phyloP scores from a whole-genome alignment of 1,140 invertebrate species.

The Matsumurasca onukii region DNA sequence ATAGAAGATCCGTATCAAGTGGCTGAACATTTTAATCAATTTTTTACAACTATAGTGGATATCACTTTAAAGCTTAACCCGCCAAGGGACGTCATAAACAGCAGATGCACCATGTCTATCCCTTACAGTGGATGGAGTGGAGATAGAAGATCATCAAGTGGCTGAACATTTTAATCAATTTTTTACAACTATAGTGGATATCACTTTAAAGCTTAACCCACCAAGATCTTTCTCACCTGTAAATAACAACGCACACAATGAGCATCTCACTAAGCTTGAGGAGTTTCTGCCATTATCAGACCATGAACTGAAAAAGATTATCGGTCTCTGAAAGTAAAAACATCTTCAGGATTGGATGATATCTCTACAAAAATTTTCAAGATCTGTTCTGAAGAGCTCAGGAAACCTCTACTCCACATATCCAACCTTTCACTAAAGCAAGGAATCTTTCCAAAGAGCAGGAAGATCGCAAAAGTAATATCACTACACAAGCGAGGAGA shows the following conservation, averaged over 20 bases:
- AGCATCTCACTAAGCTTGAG: too few species aligned
- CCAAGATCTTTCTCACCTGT: too few species aligned
- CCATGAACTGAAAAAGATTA: neutral
- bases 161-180: slow-evolving; percentile 1
- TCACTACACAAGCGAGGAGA: neutral
- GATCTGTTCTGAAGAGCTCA: neutral
- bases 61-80: too few species aligned
- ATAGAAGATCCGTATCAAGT: neutral
- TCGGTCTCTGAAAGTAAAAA: neutral
- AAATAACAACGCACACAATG: too few species aligned
- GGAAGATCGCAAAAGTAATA: neutral
- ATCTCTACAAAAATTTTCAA: neutral
- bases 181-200: too few species aligned
- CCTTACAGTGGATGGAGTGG: too few species aligned
- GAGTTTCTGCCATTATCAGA: neutral
- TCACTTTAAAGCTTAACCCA: too few species aligned
- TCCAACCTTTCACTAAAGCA: neutral
- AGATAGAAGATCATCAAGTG: too few species aligned
- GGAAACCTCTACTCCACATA: neutral
- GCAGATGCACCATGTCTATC: too few species aligned
- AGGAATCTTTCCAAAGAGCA: neutral
- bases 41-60: too few species aligned
- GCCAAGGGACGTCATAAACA: too few species aligned
- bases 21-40: too few species aligned
- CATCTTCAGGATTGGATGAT: neutral